Evolutionary conservation across 2,888 invertebrate species (phyloP), one percentile per base, ranked within the genome.

Genomic region (Pharmacophagus antenor): DNA sequence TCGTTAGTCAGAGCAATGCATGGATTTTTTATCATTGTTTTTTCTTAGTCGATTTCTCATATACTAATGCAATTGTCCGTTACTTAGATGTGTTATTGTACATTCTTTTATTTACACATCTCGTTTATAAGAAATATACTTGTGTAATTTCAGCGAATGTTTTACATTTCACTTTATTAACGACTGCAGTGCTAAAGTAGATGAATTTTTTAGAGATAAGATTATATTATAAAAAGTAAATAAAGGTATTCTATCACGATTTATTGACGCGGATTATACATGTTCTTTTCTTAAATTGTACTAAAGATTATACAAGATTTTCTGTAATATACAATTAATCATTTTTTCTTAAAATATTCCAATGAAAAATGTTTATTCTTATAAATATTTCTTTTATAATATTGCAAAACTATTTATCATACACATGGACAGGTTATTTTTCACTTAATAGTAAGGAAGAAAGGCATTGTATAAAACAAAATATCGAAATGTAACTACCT

Each of bases 221-320:
- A 58, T 58, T 37, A 61, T 58, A 49, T 58, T 54, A 62, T 65
- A 62, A 66, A 63, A 65, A 67, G 63, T 63, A 62, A 63, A 62
- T 63, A 64, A 65, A 62, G 61, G 65, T 67, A 69, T 69, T 67
- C 66, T 69, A 71, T 67, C 66, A 64, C 63, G 64, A 63, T 53
- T 63, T 63, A 70, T 70, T 68, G 65, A 69, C 67, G 63, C 68
- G 63, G 66, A 68, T 68, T 68, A 65, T 61, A 64, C 65, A 69
- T 62, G 63, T 70, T 68, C 62, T 72, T 72, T 70, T 71, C 67
- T 72, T 72, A 70, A 67, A 61, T 56, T 53, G 64, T 68, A 62
- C 68, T 69, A 69, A 70, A 69, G 64, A 65, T 65, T 67, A 67
- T 67, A 69, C 70, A 70, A 68, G 70, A 66, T 69, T 69, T 71